Evolutionary conservation across 2,113 vertebrate genomes (phyloP).

Genomic region (Addax nasomaculatus): DNA sequence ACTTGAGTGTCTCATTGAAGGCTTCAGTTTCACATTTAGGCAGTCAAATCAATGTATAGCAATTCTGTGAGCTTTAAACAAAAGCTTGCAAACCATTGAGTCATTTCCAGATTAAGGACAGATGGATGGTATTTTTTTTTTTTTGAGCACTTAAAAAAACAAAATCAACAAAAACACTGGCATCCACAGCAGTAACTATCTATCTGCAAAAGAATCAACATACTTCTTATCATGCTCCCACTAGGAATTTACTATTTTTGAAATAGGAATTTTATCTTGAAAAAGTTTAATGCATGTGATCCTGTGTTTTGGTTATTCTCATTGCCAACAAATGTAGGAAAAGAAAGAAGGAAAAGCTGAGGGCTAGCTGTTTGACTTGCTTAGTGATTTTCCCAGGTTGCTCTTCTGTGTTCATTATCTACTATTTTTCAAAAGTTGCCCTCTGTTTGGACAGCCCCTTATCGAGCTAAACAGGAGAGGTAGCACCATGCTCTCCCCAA

Average conservation of each 20-base stretch:
- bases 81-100: slow-evolving; percentile 59
- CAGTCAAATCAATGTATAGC: slow-evolving; percentile 52
- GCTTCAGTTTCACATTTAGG: slow-evolving; percentile 47
- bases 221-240: slow-evolving; percentile 20
- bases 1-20: slow-evolving; percentile 56
- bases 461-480: neutral
- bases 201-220: slow-evolving; percentile 11
- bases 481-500: neutral
- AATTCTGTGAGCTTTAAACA: slow-evolving; percentile 55
- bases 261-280: slow-evolving; percentile 35
- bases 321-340: slow-evolving; percentile 42
- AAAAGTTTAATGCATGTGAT: slow-evolving; percentile 15
- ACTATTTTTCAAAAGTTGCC: slow-evolving; percentile 39
- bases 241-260: slow-evolving; percentile 49
- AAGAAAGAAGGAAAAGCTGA: slow-evolving; percentile 11
- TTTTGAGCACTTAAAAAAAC: neutral
- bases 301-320: slow-evolving; percentile 7
- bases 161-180: slow-evolving; percentile 37
- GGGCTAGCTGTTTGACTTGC: slow-evolving; percentile 4
- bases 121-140: slow-evolving; percentile 42
- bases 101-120: slow-evolving; percentile 65
- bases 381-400: slow-evolving; percentile 35
- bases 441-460: slow-evolving; percentile 54
- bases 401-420: slow-evolving; percentile 9
- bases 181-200: slow-evolving; percentile 3